Base-by-base conservation (phyloP, 1,140 invertebrate genomes). In the Saccostrea cuccullata region DNA sequence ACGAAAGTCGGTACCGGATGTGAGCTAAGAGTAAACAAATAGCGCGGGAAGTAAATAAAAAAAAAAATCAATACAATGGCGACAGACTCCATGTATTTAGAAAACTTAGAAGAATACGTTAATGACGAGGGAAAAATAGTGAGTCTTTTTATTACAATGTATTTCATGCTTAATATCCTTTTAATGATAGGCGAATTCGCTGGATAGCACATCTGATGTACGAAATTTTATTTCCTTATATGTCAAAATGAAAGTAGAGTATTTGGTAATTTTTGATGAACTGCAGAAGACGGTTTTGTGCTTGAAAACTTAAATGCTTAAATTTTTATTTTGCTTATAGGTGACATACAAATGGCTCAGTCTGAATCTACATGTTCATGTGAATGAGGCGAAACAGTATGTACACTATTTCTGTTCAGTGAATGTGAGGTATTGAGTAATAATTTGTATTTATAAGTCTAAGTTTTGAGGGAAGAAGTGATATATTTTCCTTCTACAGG, bases 111-210 rank as follows among this genome's bases (percentile, higher is more conserved):
- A 36, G 94, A 94, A 91, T 94, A 86, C 90, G 89, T 94, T 11
- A 91, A 91, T 73, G 94, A 94, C 87, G 94, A 94, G 89, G 92
- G 93, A 55, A 94, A 91, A 92, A 90, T 94, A 82, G 94, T 94
- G 88, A 91, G 93, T 90, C 58, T 55, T 8, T 82, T 17, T 8
- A 47, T 47, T 9, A 47, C 5, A 47, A 47, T 82, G 6, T 30
- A 47, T 36, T 36, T 36, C 26, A 30, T 23, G 6, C 1, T 36
- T 82, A 36, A 82, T 82, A 36, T 15, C 9, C 47, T 47, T 47
- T 17, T n/a, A n/a, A 64, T 20, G 17, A 20, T 20, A 64, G 5
- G 17, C 17, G 58, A 15, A 15, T 60, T 17, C 17, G 6, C n/a
- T 20, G 17, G 15, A 13, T 11, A 11, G 73, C 30, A 77, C 36